A percentile compares a stretch with the other conserved stretches of the same genome.
These are phyloP conservation scores for Timema cristinae DNA, from an alignment of 2,888 invertebrate genomes.

Conservation along the genomic window DNA sequence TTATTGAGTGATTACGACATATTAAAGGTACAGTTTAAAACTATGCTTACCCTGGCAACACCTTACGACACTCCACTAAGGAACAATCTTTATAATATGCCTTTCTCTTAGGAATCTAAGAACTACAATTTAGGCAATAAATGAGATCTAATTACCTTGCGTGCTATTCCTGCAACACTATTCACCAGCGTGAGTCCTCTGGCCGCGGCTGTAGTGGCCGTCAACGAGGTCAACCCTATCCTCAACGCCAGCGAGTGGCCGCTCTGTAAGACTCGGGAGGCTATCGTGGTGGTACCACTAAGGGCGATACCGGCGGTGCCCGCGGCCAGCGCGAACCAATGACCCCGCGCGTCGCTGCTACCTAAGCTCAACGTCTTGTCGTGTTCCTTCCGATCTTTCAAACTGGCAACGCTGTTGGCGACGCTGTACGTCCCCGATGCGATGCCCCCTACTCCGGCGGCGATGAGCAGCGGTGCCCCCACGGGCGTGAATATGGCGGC, in stretches of 20 bases:
- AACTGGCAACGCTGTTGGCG: not conserved
- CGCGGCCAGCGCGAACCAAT: slow-evolving; percentile 9
- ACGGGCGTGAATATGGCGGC: not conserved
- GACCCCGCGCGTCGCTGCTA: slow-evolving; percentile 1
- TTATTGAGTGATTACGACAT: too few species aligned
- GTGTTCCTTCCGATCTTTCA: not conserved
- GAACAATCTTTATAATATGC: too few species aligned
- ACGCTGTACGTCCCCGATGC: slow-evolving; percentile 10
- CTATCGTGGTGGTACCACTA: not conserved
- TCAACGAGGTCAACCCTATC: not conserved
- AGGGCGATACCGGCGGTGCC: slow-evolving; percentile 5
- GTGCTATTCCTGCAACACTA: not conserved
- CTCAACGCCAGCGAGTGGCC: not conserved
- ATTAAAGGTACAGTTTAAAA: too few species aligned
- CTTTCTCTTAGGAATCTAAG: too few species aligned
- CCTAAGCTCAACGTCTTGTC: slow-evolving; percentile 4
- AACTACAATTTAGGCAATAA: too few species aligned
- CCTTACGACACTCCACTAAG: too few species aligned
- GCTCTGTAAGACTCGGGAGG: not conserved
- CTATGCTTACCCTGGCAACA: too few species aligned
- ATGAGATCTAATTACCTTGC: too few species aligned
- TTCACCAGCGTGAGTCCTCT: not conserved
- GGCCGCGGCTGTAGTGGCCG: not conserved
- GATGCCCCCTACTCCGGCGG: not conserved
- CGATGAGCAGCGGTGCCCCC: not conserved